Evolutionary conservation across 2,113 vertebrate genomes (phyloP).

Genomic region (Forbesichthys papilliferus): DNA sequence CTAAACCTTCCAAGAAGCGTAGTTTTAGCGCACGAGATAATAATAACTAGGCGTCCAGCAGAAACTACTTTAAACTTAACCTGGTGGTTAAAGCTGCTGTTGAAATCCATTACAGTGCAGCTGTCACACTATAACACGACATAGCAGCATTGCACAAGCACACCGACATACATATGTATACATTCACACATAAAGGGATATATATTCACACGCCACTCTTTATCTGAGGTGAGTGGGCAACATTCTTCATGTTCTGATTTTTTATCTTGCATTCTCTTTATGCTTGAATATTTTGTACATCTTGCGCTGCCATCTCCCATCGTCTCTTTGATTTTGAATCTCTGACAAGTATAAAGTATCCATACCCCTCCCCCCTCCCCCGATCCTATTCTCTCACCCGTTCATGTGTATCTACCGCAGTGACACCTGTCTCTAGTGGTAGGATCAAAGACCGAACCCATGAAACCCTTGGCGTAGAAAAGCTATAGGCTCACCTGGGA

Average conservation of each 20-base stretch:
- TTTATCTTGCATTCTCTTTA: constrained; percentile 21
- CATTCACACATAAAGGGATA: neutral
- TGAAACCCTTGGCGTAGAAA: constrained; percentile 21
- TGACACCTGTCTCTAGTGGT: constrained; percentile 51
- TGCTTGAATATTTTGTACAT: constrained; percentile 25
- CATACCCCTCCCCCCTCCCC: constrained; percentile 1
- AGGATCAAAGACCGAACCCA: constrained; percentile 41
- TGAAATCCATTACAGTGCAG: constrained; percentile 29
- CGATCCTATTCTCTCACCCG: neutral
- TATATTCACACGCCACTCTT: neutral
- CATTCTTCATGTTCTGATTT: neutral
- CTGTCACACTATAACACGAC: constrained; percentile 17
- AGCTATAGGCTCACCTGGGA: neutral
- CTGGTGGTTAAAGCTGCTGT: constrained; percentile 6
- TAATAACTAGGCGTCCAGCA: neutral
- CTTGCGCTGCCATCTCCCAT: constrained; percentile 11
- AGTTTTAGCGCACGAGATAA: constrained; percentile 7
- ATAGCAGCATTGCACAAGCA: neutral
- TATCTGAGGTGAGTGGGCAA: constrained; percentile 13
- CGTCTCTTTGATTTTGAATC: constrained; percentile 43
- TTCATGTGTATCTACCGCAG: constrained; percentile 17
- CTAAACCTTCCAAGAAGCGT: neutral
- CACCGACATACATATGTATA: neutral
- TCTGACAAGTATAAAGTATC: constrained; percentile 32
- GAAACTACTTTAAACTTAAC: constrained; percentile 18